Conservation (phyloP, 2,113 vertebrate species). For the Gallinago media region DNA sequence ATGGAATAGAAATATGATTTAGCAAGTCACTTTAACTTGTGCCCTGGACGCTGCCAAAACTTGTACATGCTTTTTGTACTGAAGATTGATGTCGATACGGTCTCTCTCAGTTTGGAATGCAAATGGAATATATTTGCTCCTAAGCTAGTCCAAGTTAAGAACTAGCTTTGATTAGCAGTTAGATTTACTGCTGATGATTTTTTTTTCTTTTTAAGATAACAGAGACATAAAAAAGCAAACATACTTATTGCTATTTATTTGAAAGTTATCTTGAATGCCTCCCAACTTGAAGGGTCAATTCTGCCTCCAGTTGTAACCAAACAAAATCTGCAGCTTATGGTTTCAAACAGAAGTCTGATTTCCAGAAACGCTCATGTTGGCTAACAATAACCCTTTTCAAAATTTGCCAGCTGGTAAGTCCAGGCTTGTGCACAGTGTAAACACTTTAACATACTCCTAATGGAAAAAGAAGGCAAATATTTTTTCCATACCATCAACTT, state of each 20-base stretch:
- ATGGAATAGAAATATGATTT: slow-evolving; percentile 43
- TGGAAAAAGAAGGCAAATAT: neutral
- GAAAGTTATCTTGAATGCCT: neutral
- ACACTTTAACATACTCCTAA: neutral
- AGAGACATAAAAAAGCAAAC: slow-evolving; percentile 28
- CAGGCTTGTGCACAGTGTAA: neutral
- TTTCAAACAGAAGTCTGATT: slow-evolving; percentile 7
- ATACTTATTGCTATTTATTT: neutral
- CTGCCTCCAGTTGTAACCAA: neutral
- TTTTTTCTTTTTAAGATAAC: slow-evolving; percentile 7
- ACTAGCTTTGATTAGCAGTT: slow-evolving; percentile 19
- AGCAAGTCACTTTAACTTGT: slow-evolving; percentile 33
- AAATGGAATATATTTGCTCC: slow-evolving; percentile 19
- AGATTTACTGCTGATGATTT: neutral
- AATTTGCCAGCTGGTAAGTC: slow-evolving; percentile 1
- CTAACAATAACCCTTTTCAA: slow-evolving; percentile 25
- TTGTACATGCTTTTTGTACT: slow-evolving; percentile 61
- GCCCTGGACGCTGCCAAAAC: slow-evolving; percentile 53
- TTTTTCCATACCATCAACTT: neutral
- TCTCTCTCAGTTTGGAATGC: slow-evolving; percentile 42
- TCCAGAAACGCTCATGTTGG: slow-evolving; percentile 2
- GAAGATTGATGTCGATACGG: slow-evolving; percentile 56
- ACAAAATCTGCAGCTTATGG: neutral
- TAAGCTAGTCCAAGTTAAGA: slow-evolving; percentile 4
- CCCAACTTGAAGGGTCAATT: neutral